phyloP scores from a whole-genome alignment of 2,888 invertebrate species.

The Leptopterna dolabrata region DNA sequence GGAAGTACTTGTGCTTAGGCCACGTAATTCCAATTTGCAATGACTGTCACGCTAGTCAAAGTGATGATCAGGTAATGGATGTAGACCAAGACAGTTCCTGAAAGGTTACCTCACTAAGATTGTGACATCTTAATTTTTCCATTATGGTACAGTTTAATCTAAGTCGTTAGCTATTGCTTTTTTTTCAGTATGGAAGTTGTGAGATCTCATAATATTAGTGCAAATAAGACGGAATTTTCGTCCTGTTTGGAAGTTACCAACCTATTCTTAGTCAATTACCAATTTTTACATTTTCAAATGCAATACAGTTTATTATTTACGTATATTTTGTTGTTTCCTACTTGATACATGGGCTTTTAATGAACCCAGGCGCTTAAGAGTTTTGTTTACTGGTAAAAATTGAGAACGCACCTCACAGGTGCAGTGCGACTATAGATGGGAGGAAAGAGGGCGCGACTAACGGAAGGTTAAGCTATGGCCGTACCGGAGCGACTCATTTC shows the following conservation, averaged over 20 bases:
- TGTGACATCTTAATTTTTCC: constrained; percentile 1
- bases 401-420: constrained; percentile 8
- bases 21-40: constrained; percentile 17
- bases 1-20: background rate
- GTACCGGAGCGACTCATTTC: too few relatives aligned
- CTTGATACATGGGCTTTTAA: background rate
- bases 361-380: background rate
- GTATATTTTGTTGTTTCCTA: background rate
- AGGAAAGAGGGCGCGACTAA: too few relatives aligned
- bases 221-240: background rate
- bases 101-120: too few relatives aligned
- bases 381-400: background rate
- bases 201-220: background rate
- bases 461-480: too few relatives aligned
- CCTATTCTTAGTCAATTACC: background rate
- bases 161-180: background rate
- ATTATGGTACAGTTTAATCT: background rate
- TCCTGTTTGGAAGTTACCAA: background rate
- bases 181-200: background rate
- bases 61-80: background rate
- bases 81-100: constrained; percentile 20
- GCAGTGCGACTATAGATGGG: background rate
- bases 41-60: too few relatives aligned
- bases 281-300: background rate
- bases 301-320: background rate